Base-by-base conservation (phyloP, 1,140 invertebrate species). In the Dryas iulia region DNA sequence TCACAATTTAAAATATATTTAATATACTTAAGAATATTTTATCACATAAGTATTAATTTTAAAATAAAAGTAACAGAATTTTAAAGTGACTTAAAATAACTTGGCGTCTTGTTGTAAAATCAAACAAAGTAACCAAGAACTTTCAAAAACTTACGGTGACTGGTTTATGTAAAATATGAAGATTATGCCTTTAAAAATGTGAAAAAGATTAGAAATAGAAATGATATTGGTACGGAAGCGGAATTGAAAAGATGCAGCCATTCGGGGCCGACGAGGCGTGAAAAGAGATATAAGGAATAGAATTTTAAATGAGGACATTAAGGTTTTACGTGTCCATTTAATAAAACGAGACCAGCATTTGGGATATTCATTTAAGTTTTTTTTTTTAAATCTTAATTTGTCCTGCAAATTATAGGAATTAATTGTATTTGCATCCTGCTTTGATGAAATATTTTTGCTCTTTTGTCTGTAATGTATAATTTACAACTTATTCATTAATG, bases 211-310 rank as follows among this genome's bases (percentile, higher is more conserved):
- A 56, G 18, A 28, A 63, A 23, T 63, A 54, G 26, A 28, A 63
- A 63, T 63, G 26, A 63, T 63, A 56, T 63, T 56, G 21, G 52
- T 53, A 31, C 18, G 61, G 52, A 31, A 63, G 47, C 14, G 25
- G 61, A 63, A 56, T 63, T 63, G 61, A 63, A 63, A 63, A 56
- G 61, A 54, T 63, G 52, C 61, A 63, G 61, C 61, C 52, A 54
- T 56, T 63, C 28, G 28, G 21, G 52, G 30, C 61, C 52, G 60
- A 63, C 61, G 61, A 63, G 61, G 25, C 61, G 61, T 63, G 61
- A 63, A 14, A 63, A 63, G 61, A 63, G 61, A 63, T 63, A 63
- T 62, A 63, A 63, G 61, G 61, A 63, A 63, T 63, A 33, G 61
- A 63, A 63, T 63, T 56, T 63, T 63, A 63, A 63, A 63, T 63